Conservation (phyloP, 35 echinoderm and acorn worm genomes). For the Apostichopus californicus region DNA sequence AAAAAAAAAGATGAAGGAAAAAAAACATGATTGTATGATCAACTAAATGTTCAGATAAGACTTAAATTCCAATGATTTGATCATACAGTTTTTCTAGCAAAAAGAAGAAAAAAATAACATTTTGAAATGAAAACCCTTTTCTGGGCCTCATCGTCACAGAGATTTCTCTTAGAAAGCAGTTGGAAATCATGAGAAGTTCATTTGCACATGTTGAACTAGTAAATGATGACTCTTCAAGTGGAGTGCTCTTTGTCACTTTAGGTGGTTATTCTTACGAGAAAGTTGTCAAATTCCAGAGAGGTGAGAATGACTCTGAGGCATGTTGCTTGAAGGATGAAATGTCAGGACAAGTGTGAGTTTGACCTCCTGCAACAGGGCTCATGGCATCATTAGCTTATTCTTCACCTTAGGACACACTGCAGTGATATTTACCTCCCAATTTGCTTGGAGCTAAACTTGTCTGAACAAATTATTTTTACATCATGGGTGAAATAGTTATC, state of each 20-base stretch:
- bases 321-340: not conserved
- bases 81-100: no score
- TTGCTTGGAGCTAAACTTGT: constrained; percentile 9
- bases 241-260: not conserved
- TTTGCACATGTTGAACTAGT: not conserved
- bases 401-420: constrained; percentile 20
- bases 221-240: not conserved
- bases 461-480: not conserved
- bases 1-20: no score
- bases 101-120: not conserved
- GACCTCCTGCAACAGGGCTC: constrained; percentile 8
- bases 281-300: constrained; percentile 6
- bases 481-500: constrained; percentile 2
- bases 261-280: not conserved
- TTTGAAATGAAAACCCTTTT: not conserved
- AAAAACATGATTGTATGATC: no score
- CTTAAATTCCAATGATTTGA: no score
- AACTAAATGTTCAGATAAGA: no score
- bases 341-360: not conserved
- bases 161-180: not conserved
- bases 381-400: not conserved
- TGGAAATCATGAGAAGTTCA: not conserved
- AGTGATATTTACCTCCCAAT: not conserved
- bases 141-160: not conserved
- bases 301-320: constrained; percentile 20